Base-by-base conservation (phyloP, 2,113 vertebrate species). In the Vidua chalybeata region DNA sequence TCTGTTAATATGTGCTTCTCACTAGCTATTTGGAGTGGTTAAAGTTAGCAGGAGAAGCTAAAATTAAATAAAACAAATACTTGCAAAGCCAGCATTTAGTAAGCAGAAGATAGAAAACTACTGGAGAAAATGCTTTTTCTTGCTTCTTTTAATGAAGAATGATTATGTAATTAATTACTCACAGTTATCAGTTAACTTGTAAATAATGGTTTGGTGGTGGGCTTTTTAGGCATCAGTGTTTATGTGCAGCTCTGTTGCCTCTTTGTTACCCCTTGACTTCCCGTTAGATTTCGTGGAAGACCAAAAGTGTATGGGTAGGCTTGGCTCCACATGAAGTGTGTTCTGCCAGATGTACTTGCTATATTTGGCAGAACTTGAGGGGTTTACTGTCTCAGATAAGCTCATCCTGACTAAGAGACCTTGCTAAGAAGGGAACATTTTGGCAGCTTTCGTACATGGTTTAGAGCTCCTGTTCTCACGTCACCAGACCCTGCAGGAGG, bases 361-460 rank as follows among this genome's bases (percentile, higher is more conserved):
- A 41, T 93, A 69, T 89, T 92, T 96, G 94, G 92, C 90, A 97
- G 95, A 97, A 94, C 73, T 79, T 31, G 77, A 82, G 67, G 91
- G 72, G 61, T 92, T 96, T 94, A 76, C 76, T 81, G 63, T 69
- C 59, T 89, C 82, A 85, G 77, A 90, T 84, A 89, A 86, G 66
- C 86, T 96, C 68, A 30, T 90, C 76, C 82, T 80, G 56, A 79
- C 45, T 88, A 71, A 79, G 39, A 89, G 78, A 79, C 74, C 59
- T 95, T 80, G 31, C 79, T 86, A 77, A 95, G 94, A 95, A 90
- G 78, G 89, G 72, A 96, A 95, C 80, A 91, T 95, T 94, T 88
- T 97, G 89, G 87, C 66, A 97, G 67, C 91, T 94, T 97, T 95
- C 93, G 17, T 85, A 41, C 46, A 16, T 61, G 37, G 87, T 84